These are phyloP conservation scores for Xyrichtys novacula DNA, from an alignment of 2,797 vertebrate genomes.

Conservation along the genomic window DNA sequence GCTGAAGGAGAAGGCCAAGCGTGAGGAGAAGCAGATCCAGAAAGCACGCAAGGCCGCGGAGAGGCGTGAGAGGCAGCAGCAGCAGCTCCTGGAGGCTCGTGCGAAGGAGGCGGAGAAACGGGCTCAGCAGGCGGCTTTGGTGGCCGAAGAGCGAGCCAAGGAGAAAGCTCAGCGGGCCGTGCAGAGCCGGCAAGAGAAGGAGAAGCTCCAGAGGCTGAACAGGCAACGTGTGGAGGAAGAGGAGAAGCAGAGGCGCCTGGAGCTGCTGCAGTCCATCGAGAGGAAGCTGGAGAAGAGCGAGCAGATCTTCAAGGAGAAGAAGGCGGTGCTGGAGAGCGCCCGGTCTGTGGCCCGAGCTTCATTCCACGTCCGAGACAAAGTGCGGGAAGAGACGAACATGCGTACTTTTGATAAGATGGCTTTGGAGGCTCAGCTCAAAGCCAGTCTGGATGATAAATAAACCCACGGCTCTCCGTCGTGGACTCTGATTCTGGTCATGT, in stretches of 20 bases:
- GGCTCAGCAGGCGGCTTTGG: constrained; percentile 90
- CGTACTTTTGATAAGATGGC: constrained; percentile 99
- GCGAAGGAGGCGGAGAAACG: constrained; percentile 89
- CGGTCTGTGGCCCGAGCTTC: constrained; percentile 95
- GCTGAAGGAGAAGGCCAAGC: constrained; percentile 90
- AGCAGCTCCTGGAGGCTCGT: constrained; percentile 87
- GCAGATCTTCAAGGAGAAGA: constrained; percentile 94
- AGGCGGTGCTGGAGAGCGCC: constrained; percentile 93
- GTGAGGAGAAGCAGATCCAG: constrained; percentile 92
- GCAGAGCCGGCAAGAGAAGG: constrained; percentile 93
- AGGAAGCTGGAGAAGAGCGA: constrained; percentile 97
- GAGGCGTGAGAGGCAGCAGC: constrained; percentile 89
- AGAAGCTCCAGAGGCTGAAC: constrained; percentile 93
- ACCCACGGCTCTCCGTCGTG: constrained; percentile 15
- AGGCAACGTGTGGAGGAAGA: constrained; percentile 93
- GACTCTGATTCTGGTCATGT: constrained; percentile 43
- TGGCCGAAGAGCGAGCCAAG: constrained; percentile 90
- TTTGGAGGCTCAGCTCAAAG: constrained; percentile 94
- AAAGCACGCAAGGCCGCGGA: constrained; percentile 90
- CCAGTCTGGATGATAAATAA: constrained; percentile 92
- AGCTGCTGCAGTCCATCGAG: constrained; percentile 95
- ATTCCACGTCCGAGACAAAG: constrained; percentile 95
- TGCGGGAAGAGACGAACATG: constrained; percentile 94
- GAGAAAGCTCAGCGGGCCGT: constrained; percentile 91
- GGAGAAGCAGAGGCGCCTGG: constrained; percentile 89